Conservation (phyloP, 2,113 vertebrate species). For the Cisticola juncidis region DNA sequence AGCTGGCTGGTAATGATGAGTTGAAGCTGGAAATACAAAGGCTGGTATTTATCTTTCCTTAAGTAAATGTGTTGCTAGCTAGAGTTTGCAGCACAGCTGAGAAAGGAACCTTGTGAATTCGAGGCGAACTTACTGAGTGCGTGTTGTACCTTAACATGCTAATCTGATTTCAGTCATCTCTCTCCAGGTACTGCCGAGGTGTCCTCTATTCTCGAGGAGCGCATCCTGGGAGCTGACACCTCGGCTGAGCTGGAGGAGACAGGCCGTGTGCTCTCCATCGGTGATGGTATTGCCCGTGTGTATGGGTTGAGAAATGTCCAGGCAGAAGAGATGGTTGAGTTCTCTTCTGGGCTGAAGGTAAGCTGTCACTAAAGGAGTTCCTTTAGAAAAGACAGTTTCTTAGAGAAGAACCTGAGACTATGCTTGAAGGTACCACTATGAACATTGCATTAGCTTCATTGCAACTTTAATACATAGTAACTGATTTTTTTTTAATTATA, state of each 20-base stretch:
- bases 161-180: neutral
- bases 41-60: rapidly evolving
- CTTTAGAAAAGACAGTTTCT: neutral
- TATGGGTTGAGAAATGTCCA: conserved; percentile 96
- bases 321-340: conserved; percentile 99
- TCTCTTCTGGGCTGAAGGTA: conserved; percentile 97
- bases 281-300: conserved; percentile 96
- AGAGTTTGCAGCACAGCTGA: rapidly evolving
- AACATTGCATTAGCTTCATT: neutral
- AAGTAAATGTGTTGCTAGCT: neutral
- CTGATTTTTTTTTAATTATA: neutral
- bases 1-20: neutral
- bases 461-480: rapidly evolving
- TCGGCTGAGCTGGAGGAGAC: conserved; percentile 94
- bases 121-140: neutral
- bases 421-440: rapidly evolving
- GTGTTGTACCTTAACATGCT: rapidly evolving
- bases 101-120: neutral
- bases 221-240: conserved; percentile 92
- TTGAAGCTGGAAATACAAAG: neutral
- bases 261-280: conserved; percentile 93
- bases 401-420: rapidly evolving
- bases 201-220: conserved; percentile 95
- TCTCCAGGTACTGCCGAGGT: conserved; percentile 90
- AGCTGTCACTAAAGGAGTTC: neutral